These are phyloP conservation scores for Smutsia temminckii DNA, from an alignment of 2,797 vertebrate species.

Conservation along the genomic window DNA sequence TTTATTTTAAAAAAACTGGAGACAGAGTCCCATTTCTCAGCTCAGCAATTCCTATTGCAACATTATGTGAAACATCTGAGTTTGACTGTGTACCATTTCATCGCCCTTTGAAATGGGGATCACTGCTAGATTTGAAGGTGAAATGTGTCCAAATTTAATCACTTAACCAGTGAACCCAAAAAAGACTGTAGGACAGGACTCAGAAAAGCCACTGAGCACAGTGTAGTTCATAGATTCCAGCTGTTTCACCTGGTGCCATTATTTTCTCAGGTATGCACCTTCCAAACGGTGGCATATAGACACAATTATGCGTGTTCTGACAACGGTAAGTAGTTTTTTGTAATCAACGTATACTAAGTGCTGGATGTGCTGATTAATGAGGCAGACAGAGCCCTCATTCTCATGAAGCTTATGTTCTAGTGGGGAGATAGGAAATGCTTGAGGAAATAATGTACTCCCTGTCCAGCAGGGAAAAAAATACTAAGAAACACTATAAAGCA, in stretches of 20 bases:
- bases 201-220: constrained; percentile 36
- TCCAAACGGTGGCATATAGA: constrained; percentile 99
- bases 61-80: neutral
- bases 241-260: constrained; percentile 48
- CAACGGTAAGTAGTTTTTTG: constrained; percentile 89
- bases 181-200: neutral
- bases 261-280: constrained; percentile 93
- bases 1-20: constrained; percentile 43
- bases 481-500: neutral
- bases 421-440: neutral
- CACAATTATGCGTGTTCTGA: constrained; percentile 99
- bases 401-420: neutral
- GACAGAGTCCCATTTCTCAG: constrained; percentile 26
- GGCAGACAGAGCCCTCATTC: neutral
- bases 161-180: neutral
- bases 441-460: neutral
- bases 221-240: constrained; percentile 12
- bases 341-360: neutral
- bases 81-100: constrained; percentile 42
- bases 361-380: constrained; percentile 14
- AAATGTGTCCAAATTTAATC: constrained; percentile 20
- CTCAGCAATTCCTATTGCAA: neutral
- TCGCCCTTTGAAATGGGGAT: constrained; percentile 8
- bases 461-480: neutral
- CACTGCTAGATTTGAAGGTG: constrained; percentile 25